Evolutionary conservation across 2,113 vertebrate species (phyloP), one percentile per base, ranked within the genome.

Genomic region (Heteronetta atricapilla): DNA sequence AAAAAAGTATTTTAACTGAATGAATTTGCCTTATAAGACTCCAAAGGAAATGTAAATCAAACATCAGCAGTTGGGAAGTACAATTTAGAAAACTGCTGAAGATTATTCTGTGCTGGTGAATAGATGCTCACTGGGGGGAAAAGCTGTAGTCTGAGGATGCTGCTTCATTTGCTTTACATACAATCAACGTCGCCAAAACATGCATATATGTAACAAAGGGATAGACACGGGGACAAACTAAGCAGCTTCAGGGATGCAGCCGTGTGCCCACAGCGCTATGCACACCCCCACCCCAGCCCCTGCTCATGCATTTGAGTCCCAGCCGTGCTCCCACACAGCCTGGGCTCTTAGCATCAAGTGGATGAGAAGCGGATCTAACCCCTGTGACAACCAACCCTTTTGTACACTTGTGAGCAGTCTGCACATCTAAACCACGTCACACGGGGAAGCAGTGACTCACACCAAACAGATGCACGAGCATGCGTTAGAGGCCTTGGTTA

Each of bases 21-120:
- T 13, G 36, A 94, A 83, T 91, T 90, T 96, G 74, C 82, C 91
- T 52, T 46, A 80, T 95, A 94, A 84, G 79, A 90, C 70, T 95
- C 72, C 52, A 86, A 96, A 96, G 90, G 93, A 96, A 97, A 97
- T 85, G 95, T 15, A 97, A 97, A 96, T 90, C 72, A 96, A 97
- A 96, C 92, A 82, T 33, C 95, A 96, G 94, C 85, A 86, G 86
- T 48, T 96, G 97, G 96, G 93, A 97, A 95, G 96, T 87, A 94
- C 21, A 46, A 91, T 94, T 95, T 82, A 92, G 94, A 91, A 60
- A 95, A 97, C 23, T 56, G 88, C 64, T 91, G 93, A 89, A 89
- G 93, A 96, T 84, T 34, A 74, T 85, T 93, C 82, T 93, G 62
- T 96, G 97, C 97, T 98, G 98, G 97, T 97, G 97, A 97, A 90